Conservation (phyloP, 2,797 vertebrate genomes). For the Onychomys torridus region DNA sequence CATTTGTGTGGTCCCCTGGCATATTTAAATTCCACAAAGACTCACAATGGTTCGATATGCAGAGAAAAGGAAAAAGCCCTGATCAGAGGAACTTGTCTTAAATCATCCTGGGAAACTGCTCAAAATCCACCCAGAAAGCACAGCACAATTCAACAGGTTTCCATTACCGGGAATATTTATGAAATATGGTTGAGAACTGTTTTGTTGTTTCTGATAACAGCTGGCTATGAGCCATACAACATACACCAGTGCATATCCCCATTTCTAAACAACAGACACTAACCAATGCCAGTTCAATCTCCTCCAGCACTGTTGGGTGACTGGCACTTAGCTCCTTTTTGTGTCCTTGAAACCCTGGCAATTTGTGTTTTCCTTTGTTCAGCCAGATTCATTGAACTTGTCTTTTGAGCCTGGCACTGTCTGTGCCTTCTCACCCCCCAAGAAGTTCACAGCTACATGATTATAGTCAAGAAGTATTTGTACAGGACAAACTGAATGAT, state of each 20-base stretch:
- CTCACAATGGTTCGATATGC: constrained; percentile 28
- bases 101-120: neutral
- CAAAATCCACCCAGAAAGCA: neutral
- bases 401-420: neutral
- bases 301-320: neutral
- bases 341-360: neutral
- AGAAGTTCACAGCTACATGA: neutral
- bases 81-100: neutral
- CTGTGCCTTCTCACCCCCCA: neutral
- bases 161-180: constrained; percentile 3
- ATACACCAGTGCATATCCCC: neutral
- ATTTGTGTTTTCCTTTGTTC: neutral
- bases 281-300: neutral
- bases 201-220: neutral
- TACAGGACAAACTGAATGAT: neutral
- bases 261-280: neutral
- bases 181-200: neutral
- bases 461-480: neutral
- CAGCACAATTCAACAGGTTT: neutral
- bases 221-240: neutral
- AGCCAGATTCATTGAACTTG: neutral
- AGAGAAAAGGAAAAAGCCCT: neutral
- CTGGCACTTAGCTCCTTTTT: neutral
- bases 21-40: constrained; percentile 31
- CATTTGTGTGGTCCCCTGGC: neutral